phyloP scores from a whole-genome alignment of 2,888 invertebrate genomes.

The Hypsopygia costalis region DNA sequence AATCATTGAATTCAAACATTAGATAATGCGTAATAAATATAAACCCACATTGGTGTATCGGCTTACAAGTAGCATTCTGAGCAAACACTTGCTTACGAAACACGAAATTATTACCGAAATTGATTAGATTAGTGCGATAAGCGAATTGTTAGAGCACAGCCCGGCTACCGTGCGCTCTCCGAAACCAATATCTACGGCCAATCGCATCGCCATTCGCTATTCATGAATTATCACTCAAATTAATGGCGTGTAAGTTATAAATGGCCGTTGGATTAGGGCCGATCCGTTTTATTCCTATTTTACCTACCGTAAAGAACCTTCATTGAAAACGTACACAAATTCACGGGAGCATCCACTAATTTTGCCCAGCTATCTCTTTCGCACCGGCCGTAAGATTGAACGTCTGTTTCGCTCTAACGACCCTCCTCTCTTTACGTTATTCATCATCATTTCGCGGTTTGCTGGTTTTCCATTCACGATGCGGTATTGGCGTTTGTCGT shows the following conservation, averaged over 20 bases:
- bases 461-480: constrained; percentile 73
- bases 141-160: constrained; percentile 27
- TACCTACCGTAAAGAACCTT: constrained; percentile 78
- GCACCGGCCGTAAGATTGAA: constrained; percentile 26
- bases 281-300: constrained; percentile 79
- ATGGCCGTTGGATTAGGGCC: constrained; percentile 74
- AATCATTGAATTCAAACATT: neutral
- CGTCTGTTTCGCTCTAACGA: constrained; percentile 50
- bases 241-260: constrained; percentile 80
- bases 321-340: constrained; percentile 80
- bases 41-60: constrained; percentile 2
- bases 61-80: constrained; percentile 2
- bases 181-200: constrained; percentile 62
- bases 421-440: constrained; percentile 68
- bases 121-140: constrained; percentile 51
- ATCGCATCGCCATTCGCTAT: constrained; percentile 63
- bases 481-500: constrained; percentile 39
- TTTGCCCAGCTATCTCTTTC: constrained; percentile 58
- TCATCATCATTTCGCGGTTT: constrained; percentile 81
- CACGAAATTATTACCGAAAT: constrained; percentile 26
- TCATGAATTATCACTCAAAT: constrained; percentile 77
- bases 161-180: constrained; percentile 44
- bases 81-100: constrained; percentile 10
- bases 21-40: constrained; percentile 1
- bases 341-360: constrained; percentile 75